Conservation (phyloP, 2,113 vertebrate species). For the Halcyon senegalensis region DNA sequence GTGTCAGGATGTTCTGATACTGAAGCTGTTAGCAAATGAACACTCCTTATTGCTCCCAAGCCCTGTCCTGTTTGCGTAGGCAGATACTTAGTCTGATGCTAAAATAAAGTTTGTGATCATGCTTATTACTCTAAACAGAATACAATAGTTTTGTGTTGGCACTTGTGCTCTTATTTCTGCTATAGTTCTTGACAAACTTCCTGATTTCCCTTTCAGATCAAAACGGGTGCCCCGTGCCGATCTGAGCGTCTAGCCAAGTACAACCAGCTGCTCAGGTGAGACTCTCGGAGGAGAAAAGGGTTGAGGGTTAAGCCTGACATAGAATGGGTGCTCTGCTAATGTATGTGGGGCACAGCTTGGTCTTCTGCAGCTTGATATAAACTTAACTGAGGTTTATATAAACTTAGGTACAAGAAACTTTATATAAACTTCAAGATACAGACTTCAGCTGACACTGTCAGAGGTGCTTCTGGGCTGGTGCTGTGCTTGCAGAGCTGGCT, state of each 20-base stretch:
- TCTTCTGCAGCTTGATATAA: not conserved
- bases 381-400: too few species aligned
- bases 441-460: not conserved
- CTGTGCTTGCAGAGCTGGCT: not conserved
- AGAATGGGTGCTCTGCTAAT: not conserved
- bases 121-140: not conserved
- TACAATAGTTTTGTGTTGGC: not conserved
- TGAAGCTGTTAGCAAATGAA: not conserved
- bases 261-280: slow-evolving; percentile 95
- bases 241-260: slow-evolving; percentile 98
- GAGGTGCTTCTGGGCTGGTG: not conserved
- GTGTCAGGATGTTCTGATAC: not conserved
- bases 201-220: slow-evolving; percentile 82
- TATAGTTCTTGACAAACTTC: not conserved
- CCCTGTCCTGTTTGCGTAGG: not conserved
- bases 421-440: too few species aligned
- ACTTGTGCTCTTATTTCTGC: not conserved
- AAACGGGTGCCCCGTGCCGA: slow-evolving; percentile 95
- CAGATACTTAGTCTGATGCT: not conserved
- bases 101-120: not conserved
- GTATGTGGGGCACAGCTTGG: not conserved
- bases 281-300: rapidly evolving
- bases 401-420: too few species aligned
- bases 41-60: not conserved
- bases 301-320: not conserved